Evolutionary conservation across 2,113 vertebrate genomes (phyloP), one percentile per base, ranked within the genome.

Genomic region (Amblyopsis rosae): DNA sequence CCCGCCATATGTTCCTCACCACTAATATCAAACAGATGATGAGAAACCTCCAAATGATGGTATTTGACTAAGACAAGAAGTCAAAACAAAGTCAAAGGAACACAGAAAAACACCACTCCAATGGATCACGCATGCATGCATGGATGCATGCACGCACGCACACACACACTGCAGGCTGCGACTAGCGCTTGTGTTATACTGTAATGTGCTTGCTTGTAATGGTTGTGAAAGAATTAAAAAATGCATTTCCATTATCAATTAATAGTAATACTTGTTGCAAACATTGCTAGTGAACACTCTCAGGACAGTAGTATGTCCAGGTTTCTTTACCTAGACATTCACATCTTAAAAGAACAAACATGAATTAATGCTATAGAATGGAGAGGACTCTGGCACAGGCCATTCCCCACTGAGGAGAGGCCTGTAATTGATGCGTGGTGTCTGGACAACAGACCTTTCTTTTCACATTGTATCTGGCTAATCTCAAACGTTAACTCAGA

Each of bases 21-120:
- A 90, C 93, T 94, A 94, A 94, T 94, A 92, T 92, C 92, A 89
- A 93, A 89, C 93, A 94, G 92, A 94, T 94, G 93, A 93, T 77
- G 86, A 83, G 73, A 90, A 93, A 90, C 87, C 90, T 89, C 88
- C 81, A 84, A 90, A 87, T 92, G 91, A 93, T 82, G 89, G 91
- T 91, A 88, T 92, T 91, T 88, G 87, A 89, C 87, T 79, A 82
- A 91, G 90, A 93, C 91, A 90, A 92, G 91, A 83, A 91, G 91
- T 92, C 91, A 91, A 92, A 93, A 93, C 91, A 93, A 92, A 87
- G 88, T 87, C 82, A 90, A 86, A 91, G 77, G 86, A 91, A 90
- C 86, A 85, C 87, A 85, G 87, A 92, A 88, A 88, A 91, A 83
- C 81, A 84, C 74, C 77, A 85, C 79, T 90, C 68, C 63, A 70